These are phyloP conservation scores for Irena cyanogastra DNA, from an alignment of 2,113 vertebrate genomes.

Conservation along the genomic window DNA sequence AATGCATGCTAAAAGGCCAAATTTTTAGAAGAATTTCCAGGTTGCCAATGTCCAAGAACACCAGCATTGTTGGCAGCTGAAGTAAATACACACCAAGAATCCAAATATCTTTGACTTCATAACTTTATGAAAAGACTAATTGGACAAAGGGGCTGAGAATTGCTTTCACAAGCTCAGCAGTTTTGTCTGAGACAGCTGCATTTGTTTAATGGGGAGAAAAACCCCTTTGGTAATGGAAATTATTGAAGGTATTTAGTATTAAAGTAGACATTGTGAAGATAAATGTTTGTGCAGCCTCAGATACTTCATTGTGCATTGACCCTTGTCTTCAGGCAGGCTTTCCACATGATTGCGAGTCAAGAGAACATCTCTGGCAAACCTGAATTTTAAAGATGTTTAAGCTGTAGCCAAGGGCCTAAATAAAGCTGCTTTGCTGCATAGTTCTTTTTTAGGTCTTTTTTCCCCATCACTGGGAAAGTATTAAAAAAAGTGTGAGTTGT, in stretches of 20 bases:
- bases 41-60: not conserved
- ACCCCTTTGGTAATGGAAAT: slow-evolving; percentile 9
- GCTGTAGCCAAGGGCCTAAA: not conserved
- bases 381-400: slow-evolving; percentile 6
- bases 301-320: not conserved
- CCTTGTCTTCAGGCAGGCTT: not conserved
- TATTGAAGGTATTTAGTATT: slow-evolving; percentile 8
- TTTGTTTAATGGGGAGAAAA: slow-evolving; percentile 35
- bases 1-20: not conserved
- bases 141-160: not conserved
- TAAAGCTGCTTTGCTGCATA: slow-evolving; percentile 3
- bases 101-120: not conserved
- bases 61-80: not conserved
- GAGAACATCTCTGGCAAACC: not conserved
- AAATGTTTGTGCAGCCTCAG: not conserved
- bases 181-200: not conserved
- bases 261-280: not conserved
- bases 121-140: not conserved
- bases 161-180: not conserved
- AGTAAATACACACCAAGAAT: not conserved
- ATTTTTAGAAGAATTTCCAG: not conserved
- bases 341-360: not conserved
- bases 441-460: not conserved
- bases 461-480: not conserved
- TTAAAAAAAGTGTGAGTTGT: not conserved